A percentile compares a stretch with the other conserved stretches of the same genome.
These are phyloP conservation scores for Aricia artaxerxes DNA, from an alignment of 2,888 invertebrate species.

Conservation along the genomic window DNA sequence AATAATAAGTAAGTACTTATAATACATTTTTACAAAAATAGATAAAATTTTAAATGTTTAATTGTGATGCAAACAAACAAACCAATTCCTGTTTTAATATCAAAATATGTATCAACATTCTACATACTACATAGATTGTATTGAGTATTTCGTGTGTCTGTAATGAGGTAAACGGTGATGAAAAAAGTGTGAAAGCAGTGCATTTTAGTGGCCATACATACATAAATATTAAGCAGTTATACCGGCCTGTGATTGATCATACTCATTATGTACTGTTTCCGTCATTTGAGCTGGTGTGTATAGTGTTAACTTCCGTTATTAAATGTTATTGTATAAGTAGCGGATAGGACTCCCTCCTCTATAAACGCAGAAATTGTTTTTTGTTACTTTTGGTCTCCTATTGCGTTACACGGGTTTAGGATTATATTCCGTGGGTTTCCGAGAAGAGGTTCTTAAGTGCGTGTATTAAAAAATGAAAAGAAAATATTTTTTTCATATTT, in stretches of 20 bases:
- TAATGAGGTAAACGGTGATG: neutral
- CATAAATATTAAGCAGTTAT: slow-evolving; percentile 6
- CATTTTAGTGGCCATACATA: neutral
- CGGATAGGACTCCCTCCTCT: neutral
- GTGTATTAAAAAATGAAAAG: too few species aligned
- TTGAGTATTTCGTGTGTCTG: neutral
- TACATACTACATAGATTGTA: neutral
- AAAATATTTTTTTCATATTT: too few species aligned
- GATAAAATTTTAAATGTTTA: too few species aligned
- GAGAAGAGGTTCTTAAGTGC: too few species aligned
- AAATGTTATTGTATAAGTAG: neutral
- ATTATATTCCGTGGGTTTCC: too few species aligned
- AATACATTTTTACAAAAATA: too few species aligned
- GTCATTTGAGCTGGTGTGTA: neutral
- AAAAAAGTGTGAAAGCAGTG: neutral
- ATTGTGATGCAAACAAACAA: too few species aligned
- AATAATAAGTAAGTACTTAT: too few species aligned
- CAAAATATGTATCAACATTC: neutral
- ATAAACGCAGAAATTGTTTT: too few species aligned
- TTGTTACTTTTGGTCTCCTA: neutral
- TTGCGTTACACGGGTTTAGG: neutral
- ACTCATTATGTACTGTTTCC: neutral
- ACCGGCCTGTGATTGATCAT: neutral
- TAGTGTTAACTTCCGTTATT: neutral
- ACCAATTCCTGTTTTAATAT: neutral